Base-by-base conservation (phyloP, 2,888 invertebrate genomes). In the Disparrhopalites patrizii region DNA sequence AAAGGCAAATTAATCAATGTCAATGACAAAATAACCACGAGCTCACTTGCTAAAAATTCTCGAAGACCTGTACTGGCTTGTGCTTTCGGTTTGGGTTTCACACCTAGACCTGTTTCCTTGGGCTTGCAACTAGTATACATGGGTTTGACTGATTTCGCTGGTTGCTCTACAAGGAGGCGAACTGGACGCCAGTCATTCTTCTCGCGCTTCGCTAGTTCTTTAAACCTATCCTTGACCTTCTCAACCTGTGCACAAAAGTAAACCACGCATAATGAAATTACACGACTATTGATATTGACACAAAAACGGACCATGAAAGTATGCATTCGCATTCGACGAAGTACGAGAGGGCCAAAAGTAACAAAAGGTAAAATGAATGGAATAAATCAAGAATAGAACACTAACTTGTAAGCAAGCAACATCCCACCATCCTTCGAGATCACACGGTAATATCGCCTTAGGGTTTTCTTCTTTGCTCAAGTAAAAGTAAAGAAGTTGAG, bases 401-500 rank as follows among this genome's bases (percentile, higher is more conserved):
- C n/a, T 50, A 58, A 74, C 73, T 60, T 70, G 70, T 30, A 75
- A 71, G 15, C 63, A 52, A 23, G 70, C 75, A 10, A 73, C 73
- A 64, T 71, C 75, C 75, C 75, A 75, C 75, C 75, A 75, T n/a
- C 75, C 75, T 57, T 70, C 62, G 20, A 75, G 55, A 68, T 75
- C 75, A 61, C 72, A 70, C 2, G 69, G 57, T 23, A 75, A 61
- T 13, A 75, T 57, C 2, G 60, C 68, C 10, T 51, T 56, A 10
- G 68, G 66, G 31, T 69, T 66, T 25, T 13, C 47, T 33, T 68
- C 65, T 31, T 67, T 66, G 23, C 62, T 68, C 23, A 75, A 38
- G 52, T 75, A 75, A n/a, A 62, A 65, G 47, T 67, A 70, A 1
- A 75, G 65, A 2, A 75, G 52, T 50, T 73, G 66, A 7, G 57